phyloP scores from a whole-genome alignment of 1,140 invertebrate species.

The Scaptomyza hsui region DNA sequence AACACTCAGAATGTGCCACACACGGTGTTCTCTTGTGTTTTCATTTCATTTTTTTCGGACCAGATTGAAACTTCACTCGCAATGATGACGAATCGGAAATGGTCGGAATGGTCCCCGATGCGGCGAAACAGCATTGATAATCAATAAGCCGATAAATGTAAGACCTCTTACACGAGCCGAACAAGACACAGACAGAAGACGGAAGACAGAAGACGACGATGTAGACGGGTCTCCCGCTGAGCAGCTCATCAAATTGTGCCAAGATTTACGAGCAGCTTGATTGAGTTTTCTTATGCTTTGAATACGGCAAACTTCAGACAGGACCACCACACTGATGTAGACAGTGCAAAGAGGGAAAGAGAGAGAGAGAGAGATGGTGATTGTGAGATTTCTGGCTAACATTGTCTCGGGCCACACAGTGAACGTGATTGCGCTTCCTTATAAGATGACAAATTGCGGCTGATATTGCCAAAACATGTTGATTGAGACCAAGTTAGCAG shows the following conservation, averaged over 20 bases:
- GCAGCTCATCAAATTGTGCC: slow-evolving; percentile 79
- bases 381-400: slow-evolving; percentile 55
- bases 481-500: slow-evolving; percentile 9
- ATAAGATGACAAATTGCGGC: slow-evolving; percentile 26
- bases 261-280: slow-evolving; percentile 80
- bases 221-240: slow-evolving; percentile 61
- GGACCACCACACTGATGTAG: slow-evolving; percentile 61
- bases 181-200: slow-evolving; percentile 23
- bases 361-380: no score
- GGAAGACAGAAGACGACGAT: not conserved
- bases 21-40: slow-evolving; percentile 29
- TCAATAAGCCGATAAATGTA: slow-evolving; percentile 74
- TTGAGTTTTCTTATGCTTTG: slow-evolving; percentile 80
- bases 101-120: slow-evolving; percentile 64
- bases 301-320: slow-evolving; percentile 79
- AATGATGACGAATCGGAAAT: slow-evolving; percentile 79
- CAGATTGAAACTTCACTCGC: slow-evolving; percentile 48
- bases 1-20: slow-evolving; percentile 57
- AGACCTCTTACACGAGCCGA: slow-evolving; percentile 46
- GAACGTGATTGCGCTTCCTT: slow-evolving; percentile 12
- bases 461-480: slow-evolving; percentile 34
- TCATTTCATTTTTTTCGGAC: slow-evolving; percentile 10
- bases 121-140: slow-evolving; percentile 61
- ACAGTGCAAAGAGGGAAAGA: slow-evolving; percentile 6
- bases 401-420: slow-evolving; percentile 1